Base-by-base conservation (phyloP, 2,888 invertebrate species). In the Icerya purchasi region DNA sequence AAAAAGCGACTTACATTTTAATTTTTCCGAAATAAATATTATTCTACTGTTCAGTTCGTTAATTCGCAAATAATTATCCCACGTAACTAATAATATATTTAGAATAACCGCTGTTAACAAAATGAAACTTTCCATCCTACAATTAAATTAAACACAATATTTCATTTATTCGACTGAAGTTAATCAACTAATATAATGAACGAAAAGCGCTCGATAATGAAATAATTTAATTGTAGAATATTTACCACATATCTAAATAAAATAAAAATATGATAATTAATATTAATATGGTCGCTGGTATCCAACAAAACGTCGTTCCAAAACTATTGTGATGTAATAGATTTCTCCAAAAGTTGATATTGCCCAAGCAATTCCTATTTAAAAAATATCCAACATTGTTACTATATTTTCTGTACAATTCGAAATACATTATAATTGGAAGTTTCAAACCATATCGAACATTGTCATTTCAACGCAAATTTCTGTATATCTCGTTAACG, bases 291-390 rank as follows among this genome's bases (percentile, higher is more conserved):
- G 76, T 66, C 58, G 78, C 74, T 25, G 83, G 80, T 54, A 81
- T 76, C 80, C 82, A 82, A 63, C 80, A 80, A 61, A 84, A 72
- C 5, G 80, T 79, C 53, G 82, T 81, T 65, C 80, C 77, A 66
- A 74, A 75, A 68, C 78, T 80, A 59, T 69, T 71, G 64, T 75
- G 75, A 65, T 70, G 58, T 24, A 56, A 58, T 22, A 36, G 5
- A 36, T 14, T 8, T 36, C 14, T 36, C 36, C 36, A 36, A 36
- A 36, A 36, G 14, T 14, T 36, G 5, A 14, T 8, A 36, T 36
- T 36, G 5, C 14, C 14, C 8, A 36, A 8, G 14, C 36, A 36
- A 36, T 36, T 36, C 36, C 36, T 36, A 14, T 8, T 8, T 8
- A 36, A 36, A 36, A 36, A 36, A 36, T n/a, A n/a, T n/a, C n/a